phyloP scores from a whole-genome alignment of 2,797 vertebrate species.

The Antrozous pallidus region DNA sequence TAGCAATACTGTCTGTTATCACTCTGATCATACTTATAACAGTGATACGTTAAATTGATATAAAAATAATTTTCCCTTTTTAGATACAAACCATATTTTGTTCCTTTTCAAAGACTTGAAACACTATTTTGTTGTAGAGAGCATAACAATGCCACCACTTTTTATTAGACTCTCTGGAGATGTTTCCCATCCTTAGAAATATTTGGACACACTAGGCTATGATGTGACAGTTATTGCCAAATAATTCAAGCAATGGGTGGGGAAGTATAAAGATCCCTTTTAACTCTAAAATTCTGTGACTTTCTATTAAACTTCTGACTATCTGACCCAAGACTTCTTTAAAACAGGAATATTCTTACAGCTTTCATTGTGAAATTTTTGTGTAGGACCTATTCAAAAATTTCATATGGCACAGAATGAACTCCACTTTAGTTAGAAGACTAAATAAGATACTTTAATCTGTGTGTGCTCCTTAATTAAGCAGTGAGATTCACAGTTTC shows the following conservation, averaged over 20 bases:
- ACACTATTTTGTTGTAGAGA: not conserved
- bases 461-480: not conserved
- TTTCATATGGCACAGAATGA: not conserved
- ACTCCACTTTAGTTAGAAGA: conserved; percentile 16
- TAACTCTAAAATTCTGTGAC: not conserved
- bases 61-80: not conserved
- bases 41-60: not conserved
- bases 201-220: not conserved
- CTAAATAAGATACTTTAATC: not conserved
- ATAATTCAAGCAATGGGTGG: not conserved
- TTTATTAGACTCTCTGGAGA: not conserved
- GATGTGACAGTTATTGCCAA: not conserved
- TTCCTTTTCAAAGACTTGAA: not conserved
- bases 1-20: not conserved
- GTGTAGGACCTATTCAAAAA: not conserved
- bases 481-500: conserved; percentile 62
- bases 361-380: conserved; percentile 22
- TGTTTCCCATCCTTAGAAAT: not conserved
- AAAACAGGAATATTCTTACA: conserved; percentile 3
- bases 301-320: not conserved
- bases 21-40: not conserved
- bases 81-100: not conserved
- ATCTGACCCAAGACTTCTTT: not conserved
- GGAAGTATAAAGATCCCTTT: not conserved
- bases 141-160: not conserved